Conservation (phyloP, 2,113 vertebrate species). For the Oreochromis aureus region DNA sequence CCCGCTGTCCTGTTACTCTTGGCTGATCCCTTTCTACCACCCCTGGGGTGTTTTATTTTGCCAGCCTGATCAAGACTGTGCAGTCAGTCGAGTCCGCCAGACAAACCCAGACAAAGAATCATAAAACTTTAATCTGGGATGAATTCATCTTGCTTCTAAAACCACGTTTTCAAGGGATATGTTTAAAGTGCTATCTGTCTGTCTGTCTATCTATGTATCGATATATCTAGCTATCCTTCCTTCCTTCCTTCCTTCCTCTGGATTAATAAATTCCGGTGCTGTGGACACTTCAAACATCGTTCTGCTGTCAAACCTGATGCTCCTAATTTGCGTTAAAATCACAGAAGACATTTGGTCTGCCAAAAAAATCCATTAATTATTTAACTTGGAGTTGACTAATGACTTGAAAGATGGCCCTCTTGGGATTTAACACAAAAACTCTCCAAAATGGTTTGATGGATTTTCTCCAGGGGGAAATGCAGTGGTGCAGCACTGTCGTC, state of each 20-base stretch:
- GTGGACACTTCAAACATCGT: neutral
- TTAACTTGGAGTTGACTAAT: conserved; percentile 3
- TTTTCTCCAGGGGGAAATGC: neutral
- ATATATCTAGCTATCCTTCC: neutral
- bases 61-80: conserved; percentile 35
- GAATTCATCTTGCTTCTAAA: neutral
- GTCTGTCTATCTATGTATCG: neutral
- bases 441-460: neutral
- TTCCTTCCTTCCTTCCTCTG: neutral
- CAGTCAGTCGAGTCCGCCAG: conserved; percentile 31
- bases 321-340: neutral
- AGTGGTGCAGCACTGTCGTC: neutral
- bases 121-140: conserved; percentile 45
- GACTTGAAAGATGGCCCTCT: neutral
- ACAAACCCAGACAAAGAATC: conserved; percentile 30
- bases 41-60: conserved; percentile 42
- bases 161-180: neutral
- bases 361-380: conserved; percentile 20
- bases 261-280: neutral
- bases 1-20: conserved; percentile 46
- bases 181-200: neutral
- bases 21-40: conserved; percentile 37
- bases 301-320: neutral
- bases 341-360: neutral
- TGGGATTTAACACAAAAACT: neutral